Percentiles rank a stretch among this genome's conserved stretches.
phyloP scores from a whole-genome alignment of 1,140 invertebrate species.

The Drosophila navojoa region DNA sequence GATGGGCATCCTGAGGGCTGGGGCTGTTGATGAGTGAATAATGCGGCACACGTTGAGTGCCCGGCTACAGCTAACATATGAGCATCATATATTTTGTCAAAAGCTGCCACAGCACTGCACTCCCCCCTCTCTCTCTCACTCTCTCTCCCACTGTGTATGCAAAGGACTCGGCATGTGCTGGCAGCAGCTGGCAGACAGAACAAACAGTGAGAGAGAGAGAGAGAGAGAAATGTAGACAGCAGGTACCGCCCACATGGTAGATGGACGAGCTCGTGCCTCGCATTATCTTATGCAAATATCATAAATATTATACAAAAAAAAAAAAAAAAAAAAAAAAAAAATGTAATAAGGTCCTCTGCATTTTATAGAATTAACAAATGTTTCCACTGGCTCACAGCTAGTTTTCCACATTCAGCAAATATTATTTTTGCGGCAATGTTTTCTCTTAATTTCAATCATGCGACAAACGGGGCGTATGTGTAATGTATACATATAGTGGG shows the following conservation, averaged over 20 bases:
- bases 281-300: slow-evolving; percentile 56
- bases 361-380: slow-evolving; percentile 45
- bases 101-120: slow-evolving; percentile 42
- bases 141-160: slow-evolving; percentile 13
- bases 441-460: slow-evolving; percentile 23
- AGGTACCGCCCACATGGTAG: neutral
- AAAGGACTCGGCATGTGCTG: slow-evolving; percentile 38
- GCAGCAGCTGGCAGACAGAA: slow-evolving; percentile 58
- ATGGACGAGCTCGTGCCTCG: slow-evolving; percentile 7
- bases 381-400: slow-evolving; percentile 3
- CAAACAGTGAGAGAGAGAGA: slow-evolving; percentile 44
- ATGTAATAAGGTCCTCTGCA: slow-evolving; percentile 66
- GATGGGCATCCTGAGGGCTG: slow-evolving; percentile 61
- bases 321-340: neutral
- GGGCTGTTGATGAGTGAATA: slow-evolving; percentile 73
- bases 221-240: neutral
- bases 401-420: slow-evolving; percentile 47
- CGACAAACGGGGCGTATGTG: slow-evolving; percentile 22
- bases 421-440: slow-evolving; percentile 42
- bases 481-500: slow-evolving; percentile 6
- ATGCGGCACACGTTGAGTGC: slow-evolving; percentile 74
- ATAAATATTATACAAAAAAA: slow-evolving; percentile 11
- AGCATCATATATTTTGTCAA: slow-evolving; percentile 74
- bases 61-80: slow-evolving; percentile 64
- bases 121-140: neutral